Percentiles rank a stretch among this genome's conserved stretches.
phyloP scores from a whole-genome alignment of 1,140 invertebrate species.

The fruit fly (Drosophila melanogaster) region Release_6_plus_ISO1_MT NT_037436.4:20679501-20680000 shows the following conservation, averaged over 20 bases:
- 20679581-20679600: constrained; percentile 48
- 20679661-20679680: constrained; percentile 58
- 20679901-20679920: constrained; percentile 42
- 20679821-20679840: constrained; percentile 3
- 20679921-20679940: constrained; percentile 51
- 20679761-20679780: constrained; percentile 31
- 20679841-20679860: constrained; percentile 41
- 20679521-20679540: constrained; percentile 51
- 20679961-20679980: constrained; percentile 50
- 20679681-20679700: constrained; percentile 53
- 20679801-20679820: constrained; percentile 21
- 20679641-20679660: constrained; percentile 50
- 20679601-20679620: constrained; percentile 54
- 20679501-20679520: constrained; percentile 44
- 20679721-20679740: constrained; percentile 51
- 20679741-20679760: constrained; percentile 47
- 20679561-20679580: constrained; percentile 47
- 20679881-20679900: constrained; percentile 25
- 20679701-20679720: constrained; percentile 22
- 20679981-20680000: constrained; percentile 48
- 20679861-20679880: constrained; percentile 38
- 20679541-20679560: constrained; percentile 34
- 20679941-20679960: constrained; percentile 19
- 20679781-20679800: constrained; percentile 39
- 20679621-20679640: constrained; percentile 52